phyloP scores from a whole-genome alignment of 2,113 vertebrate species.

The Pachypanchax playfairii region DNA sequence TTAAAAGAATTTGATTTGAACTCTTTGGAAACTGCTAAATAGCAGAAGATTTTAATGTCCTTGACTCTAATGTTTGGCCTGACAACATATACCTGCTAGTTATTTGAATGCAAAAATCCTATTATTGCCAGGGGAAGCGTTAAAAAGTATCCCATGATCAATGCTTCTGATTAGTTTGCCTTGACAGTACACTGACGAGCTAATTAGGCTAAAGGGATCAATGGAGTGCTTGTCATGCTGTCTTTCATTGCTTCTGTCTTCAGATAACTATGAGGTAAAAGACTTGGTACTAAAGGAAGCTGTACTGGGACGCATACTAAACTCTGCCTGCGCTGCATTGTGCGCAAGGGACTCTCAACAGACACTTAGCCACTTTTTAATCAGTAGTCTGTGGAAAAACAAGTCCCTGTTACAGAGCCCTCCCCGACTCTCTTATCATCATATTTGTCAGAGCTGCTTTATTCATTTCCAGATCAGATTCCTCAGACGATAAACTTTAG shows the following conservation, averaged over 20 bases:
- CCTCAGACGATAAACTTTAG: conserved; percentile 63
- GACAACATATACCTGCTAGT: conserved; percentile 53
- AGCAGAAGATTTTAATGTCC: conserved; percentile 23
- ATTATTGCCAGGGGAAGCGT: conserved; percentile 72
- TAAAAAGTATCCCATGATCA: conserved; percentile 73
- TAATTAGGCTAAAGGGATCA: conserved; percentile 76
- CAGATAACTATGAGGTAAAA: conserved; percentile 73
- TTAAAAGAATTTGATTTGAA: too few species aligned
- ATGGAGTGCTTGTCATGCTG: conserved; percentile 62
- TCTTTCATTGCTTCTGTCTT: conserved; percentile 58
- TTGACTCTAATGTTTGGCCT: conserved; percentile 32
- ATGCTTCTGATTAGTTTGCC: conserved; percentile 75
- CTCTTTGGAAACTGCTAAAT: conserved; percentile 17
- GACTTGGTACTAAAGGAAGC: conserved; percentile 68
- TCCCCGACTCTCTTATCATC: conserved; percentile 72
- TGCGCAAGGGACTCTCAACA: conserved; percentile 71
- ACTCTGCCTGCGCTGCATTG: conserved; percentile 67
- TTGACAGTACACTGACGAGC: conserved; percentile 65
- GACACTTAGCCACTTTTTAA: conserved; percentile 73
- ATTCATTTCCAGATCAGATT: conserved; percentile 68
- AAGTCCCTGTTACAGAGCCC: conserved; percentile 62
- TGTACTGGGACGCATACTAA: conserved; percentile 67
- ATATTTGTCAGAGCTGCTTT: conserved; percentile 70
- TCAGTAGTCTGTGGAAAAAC: conserved; percentile 66
- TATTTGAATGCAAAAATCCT: conserved; percentile 63